These are phyloP conservation scores for Phalangium opilio DNA, from an alignment of 2,888 invertebrate genomes.

Conservation along the genomic window DNA sequence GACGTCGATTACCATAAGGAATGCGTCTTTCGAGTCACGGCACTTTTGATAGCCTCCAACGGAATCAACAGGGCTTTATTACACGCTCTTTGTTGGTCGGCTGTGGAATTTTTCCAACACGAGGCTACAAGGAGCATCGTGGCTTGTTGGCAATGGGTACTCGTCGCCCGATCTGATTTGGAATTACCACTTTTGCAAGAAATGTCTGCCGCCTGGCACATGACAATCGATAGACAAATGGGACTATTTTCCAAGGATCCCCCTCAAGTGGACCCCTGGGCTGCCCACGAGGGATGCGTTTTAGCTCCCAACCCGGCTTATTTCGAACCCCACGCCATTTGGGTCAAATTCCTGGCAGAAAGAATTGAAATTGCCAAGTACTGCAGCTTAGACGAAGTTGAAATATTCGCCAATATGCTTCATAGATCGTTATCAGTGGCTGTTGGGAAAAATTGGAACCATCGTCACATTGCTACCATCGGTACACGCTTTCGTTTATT, in stretches of 20 bases:
- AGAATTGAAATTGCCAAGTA: slow-evolving; percentile 88
- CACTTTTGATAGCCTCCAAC: slow-evolving; percentile 34
- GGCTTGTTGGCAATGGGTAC: slow-evolving; percentile 98
- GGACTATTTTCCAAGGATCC: slow-evolving; percentile 64
- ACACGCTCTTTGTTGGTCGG: slow-evolving; percentile 71
- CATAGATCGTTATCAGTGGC: slow-evolving; percentile 67
- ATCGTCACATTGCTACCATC: slow-evolving; percentile 70
- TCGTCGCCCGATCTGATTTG: slow-evolving; percentile 78
- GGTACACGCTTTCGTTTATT: slow-evolving; percentile 81
- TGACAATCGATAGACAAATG: slow-evolving; percentile 68
- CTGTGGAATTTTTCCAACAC: slow-evolving; percentile 69
- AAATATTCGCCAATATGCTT: slow-evolving; percentile 78
- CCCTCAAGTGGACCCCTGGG: slow-evolving; percentile 63
- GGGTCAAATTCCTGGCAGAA: slow-evolving; percentile 56
- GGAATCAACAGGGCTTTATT: slow-evolving; percentile 59
- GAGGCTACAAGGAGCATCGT: slow-evolving; percentile 77
- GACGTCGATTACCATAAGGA: slow-evolving; percentile 32
- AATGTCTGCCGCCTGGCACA: slow-evolving; percentile 81
- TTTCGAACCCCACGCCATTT: slow-evolving; percentile 81
- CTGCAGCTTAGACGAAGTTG: slow-evolving; percentile 87
- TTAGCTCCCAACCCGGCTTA: slow-evolving; percentile 66
- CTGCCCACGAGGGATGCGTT: slow-evolving; percentile 65
- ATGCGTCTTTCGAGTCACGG: slow-evolving; percentile 35
- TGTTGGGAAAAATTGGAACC: slow-evolving; percentile 23
- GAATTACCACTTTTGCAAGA: slow-evolving; percentile 69